Evolutionary conservation across 2,797 vertebrate genomes (phyloP), one percentile per base, ranked within the genome.

Genomic region (Pseudochirops corinnae): DNA sequence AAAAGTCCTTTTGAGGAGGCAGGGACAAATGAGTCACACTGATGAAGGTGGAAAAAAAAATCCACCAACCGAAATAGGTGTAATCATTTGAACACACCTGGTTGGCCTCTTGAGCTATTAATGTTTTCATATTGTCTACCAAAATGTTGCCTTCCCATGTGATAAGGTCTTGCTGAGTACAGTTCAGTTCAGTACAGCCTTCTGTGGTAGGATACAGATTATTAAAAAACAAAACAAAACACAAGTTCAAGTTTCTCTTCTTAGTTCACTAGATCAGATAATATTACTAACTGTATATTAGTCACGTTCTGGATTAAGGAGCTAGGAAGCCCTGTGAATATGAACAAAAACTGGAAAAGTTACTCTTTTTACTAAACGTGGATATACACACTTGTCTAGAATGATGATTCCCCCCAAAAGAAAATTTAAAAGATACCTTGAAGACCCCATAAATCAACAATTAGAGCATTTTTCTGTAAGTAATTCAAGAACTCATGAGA

Each of bases 391-490:
- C n/a, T 0, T 56, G 33, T 5, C 21, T 28, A 39, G 28, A 1
- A 16, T 39, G 55, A 56, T 57, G 91, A 29, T 14, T 21, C 0
- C n/a, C 67, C 46, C 0, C n/a, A 90, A 74, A 90, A 94, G 91
- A 53, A 55, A 53, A 50, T 50, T 56, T 46, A 33, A 96, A 29
- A 12, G 31, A 94, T 98, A 99, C 99, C 99, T 98, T 99, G 99
- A 93, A 99, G 99, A 4, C 99, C 99, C 99, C 99, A 99, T 56
- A 99, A 98, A 95, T 99, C 99, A 97, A 99, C 98, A 94, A 99
- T 98, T 18, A 99, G 98, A 33, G 99, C 99, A 10, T 99, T 99
- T 98, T 98, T 99, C 98, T 99, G 99, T 94, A 99, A 98, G 98
- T 99, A 99, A 95, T 98, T 98, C 46, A 99, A 98, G 97, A 99